These are phyloP conservation scores for Parnassius orleans DNA, from an alignment of 2,888 invertebrate genomes.

Conservation along the genomic window DNA sequence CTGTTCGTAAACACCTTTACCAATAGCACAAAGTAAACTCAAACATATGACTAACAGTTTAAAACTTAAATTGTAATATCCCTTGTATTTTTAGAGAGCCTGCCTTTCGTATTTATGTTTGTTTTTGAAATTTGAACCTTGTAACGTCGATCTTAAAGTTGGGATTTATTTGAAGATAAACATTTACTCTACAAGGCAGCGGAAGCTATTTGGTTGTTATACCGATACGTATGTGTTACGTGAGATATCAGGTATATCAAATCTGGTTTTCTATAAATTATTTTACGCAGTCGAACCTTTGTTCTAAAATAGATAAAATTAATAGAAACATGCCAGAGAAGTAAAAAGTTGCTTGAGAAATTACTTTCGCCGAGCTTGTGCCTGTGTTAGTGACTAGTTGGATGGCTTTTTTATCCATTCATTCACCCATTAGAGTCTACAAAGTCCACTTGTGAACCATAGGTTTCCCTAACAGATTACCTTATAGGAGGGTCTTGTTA, in stretches of 20 bases:
- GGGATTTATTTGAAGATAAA: constrained; percentile 8
- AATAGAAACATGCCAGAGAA: too few relatives aligned
- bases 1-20: constrained; percentile 33
- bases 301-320: not conserved
- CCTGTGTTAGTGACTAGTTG: too few relatives aligned
- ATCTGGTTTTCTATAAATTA: constrained; percentile 20
- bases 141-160: not conserved
- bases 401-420: too few relatives aligned
- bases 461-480: too few relatives aligned
- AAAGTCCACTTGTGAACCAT: too few relatives aligned
- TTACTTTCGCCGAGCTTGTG: too few relatives aligned
- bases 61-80: constrained; percentile 25
- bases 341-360: too few relatives aligned
- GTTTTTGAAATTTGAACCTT: constrained; percentile 17
- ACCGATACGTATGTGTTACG: constrained; percentile 8
- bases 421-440: too few relatives aligned
- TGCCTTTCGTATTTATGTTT: constrained; percentile 25
- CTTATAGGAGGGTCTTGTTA: too few relatives aligned
- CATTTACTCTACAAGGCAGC: constrained; percentile 9
- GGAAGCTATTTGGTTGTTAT: constrained; percentile 16
- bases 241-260: constrained; percentile 24
- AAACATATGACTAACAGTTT: constrained; percentile 12
- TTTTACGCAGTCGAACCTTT: not conserved
- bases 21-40: constrained; percentile 21
- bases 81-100: constrained; percentile 22